Evolutionary conservation across 2,113 vertebrate genomes (phyloP).

Genomic region (Crypturellus undulatus): DNA sequence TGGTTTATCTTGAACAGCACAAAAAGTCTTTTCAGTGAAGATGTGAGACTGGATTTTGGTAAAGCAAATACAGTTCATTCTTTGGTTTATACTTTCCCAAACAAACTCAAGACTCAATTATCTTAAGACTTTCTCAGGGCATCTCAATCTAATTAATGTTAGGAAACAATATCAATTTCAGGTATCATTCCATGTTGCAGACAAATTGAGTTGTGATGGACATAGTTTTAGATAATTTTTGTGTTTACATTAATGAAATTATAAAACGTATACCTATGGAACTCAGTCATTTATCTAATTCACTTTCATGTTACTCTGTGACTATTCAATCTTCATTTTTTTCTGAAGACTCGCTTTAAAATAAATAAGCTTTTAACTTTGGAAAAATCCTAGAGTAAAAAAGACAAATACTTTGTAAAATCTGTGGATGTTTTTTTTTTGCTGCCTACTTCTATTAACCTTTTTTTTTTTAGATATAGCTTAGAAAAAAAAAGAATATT

Average conservation of each 20-base stretch:
- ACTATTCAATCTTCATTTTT: neutral
- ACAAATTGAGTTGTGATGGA: neutral
- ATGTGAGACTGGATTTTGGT: neutral
- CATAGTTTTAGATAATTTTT: neutral
- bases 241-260: neutral
- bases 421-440: neutral
- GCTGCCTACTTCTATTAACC: neutral
- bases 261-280: neutral
- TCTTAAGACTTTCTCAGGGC: neutral
- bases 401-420: neutral
- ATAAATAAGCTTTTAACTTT: neutral
- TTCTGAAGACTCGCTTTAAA: neutral
- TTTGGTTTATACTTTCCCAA: neutral
- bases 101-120: neutral
- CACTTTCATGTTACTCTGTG: neutral
- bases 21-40: neutral
- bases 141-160: neutral
- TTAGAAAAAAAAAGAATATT: neutral
- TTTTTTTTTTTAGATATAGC: neutral
- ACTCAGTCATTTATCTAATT: neutral
- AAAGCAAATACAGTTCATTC: neutral
- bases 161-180: neutral
- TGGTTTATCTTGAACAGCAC: neutral
- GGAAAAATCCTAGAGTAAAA: neutral
- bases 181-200: neutral